Conservation (phyloP, 2,888 invertebrate species). For the Acanthococcus lagerstroemiae region DNA sequence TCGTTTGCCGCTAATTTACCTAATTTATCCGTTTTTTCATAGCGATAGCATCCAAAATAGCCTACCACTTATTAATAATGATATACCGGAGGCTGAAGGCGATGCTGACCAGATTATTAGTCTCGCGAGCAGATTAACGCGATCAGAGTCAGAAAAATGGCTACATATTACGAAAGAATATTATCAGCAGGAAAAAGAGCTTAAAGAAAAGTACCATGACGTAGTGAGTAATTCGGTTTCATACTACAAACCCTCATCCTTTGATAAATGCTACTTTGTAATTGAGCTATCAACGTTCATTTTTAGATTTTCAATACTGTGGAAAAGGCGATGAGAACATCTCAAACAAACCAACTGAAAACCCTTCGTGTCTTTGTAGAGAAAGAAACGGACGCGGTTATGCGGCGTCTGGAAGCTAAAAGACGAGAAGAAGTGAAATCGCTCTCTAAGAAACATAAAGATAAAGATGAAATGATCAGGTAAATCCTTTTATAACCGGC, state of each 20-base stretch:
- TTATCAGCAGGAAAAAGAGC: slow-evolving; percentile 58
- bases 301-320: slow-evolving; percentile 55
- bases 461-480: slow-evolving; percentile 74
- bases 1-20: neutral
- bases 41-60: slow-evolving; percentile 11
- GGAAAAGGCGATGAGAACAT: slow-evolving; percentile 67
- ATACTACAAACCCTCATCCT: neutral
- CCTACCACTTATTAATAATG: slow-evolving; percentile 5
- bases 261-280: neutral
- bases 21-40: neutral
- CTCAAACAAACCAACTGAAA: slow-evolving; percentile 73
- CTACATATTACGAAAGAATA: slow-evolving; percentile 56
- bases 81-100: slow-evolving; percentile 43
- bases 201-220: slow-evolving; percentile 77
- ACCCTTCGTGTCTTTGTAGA: slow-evolving; percentile 56
- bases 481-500: no score
- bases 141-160: slow-evolving; percentile 55
- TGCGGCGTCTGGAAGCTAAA: slow-evolving; percentile 70
- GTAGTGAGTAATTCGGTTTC: slow-evolving; percentile 42
- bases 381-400: slow-evolving; percentile 60
- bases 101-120: slow-evolving; percentile 38
- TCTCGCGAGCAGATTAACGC: slow-evolving; percentile 43
- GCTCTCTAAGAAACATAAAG: slow-evolving; percentile 74
- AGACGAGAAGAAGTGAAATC: slow-evolving; percentile 81
- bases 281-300: neutral